phyloP scores from a whole-genome alignment of 92 coral and sea anemone species.

The Umimayanthus chanpuru region DNA sequence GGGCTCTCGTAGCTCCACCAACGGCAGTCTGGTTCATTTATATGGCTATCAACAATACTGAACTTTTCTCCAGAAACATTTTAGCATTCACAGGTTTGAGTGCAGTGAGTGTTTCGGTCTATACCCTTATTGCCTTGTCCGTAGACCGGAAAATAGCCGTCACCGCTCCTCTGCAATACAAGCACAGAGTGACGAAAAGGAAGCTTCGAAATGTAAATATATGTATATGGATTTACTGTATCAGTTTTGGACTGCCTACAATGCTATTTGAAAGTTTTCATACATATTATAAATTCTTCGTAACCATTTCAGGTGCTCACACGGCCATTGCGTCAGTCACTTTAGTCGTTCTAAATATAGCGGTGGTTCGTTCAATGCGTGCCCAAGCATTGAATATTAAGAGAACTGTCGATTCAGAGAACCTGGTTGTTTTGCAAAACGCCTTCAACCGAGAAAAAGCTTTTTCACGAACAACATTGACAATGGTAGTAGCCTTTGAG shows the following conservation, averaged over 20 bases:
- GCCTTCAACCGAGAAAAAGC: too few relatives aligned
- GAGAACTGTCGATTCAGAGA: background rate
- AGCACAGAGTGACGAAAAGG: too few relatives aligned
- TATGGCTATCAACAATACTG: background rate
- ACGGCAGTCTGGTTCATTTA: background rate
- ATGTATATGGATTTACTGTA: too few relatives aligned
- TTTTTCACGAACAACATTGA: background rate
- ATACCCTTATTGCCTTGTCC: background rate
- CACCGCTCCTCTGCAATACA: too few relatives aligned
- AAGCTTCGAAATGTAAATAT: background rate
- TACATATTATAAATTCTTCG: background rate
- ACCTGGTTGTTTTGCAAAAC: background rate
- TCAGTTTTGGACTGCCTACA: too few relatives aligned
- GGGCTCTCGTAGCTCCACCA: background rate
- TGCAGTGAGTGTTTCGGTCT: background rate
- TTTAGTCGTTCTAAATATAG: background rate
- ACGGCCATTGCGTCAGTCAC: background rate
- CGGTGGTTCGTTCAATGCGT: background rate
- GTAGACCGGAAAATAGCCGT: too few relatives aligned
- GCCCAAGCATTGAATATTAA: background rate
- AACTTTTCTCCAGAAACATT: background rate
- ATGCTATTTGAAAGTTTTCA: too few relatives aligned
- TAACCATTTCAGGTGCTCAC: background rate
- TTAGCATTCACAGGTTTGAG: background rate
- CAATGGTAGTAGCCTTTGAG: background rate